Evolutionary conservation across 2,797 vertebrate species (phyloP), one percentile per base, ranked within the genome.

Genomic region (Myotis daubentonii): DNA sequence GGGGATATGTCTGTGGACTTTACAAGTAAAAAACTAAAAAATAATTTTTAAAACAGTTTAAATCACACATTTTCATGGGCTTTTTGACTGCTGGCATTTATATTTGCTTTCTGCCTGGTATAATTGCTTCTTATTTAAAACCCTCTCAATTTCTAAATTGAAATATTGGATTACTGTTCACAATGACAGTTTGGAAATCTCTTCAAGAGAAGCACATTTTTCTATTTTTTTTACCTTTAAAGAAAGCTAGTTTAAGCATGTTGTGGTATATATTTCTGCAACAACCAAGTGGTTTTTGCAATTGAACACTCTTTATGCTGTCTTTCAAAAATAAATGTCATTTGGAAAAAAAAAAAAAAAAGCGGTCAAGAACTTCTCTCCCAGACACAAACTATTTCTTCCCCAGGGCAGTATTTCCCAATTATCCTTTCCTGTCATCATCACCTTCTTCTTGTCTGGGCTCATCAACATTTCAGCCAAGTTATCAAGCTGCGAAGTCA

Each of bases 41-140:
- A 87, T 83, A 72, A 3, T 55, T 60, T 25, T 55, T 57, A 83
- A 12, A 30, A 93, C 70, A 74, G 23, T 97, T 97, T 96, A 87
- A 97, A 93, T 36, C 19, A 17, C 78, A 91, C 82, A 20, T 97
- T 96, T 97, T 97, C 93, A 92, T 3, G 91, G 41, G 2, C 41
- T 95, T 97, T 97, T 95, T 97, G 78, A 97, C 93, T 93, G 36
- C 23, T 28, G 1, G 30, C 53, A 85, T 97, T 97, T 97, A 57
- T 49, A 78, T 93, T 71, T 96, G 93, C 74, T 96, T 94, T 95
- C 68, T 93, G 8, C 5, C 55, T 92, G 68, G 93, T 97, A 97
- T 97, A 98, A 98, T 96, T 96, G 60, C 65, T 97, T 96, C 75
- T 96, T 97, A 87, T 94, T 98, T 98, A 97, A 96, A 97, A 65